phyloP scores from a whole-genome alignment of 2,113 vertebrate species.

The Motacilla tschutschensis region DNA sequence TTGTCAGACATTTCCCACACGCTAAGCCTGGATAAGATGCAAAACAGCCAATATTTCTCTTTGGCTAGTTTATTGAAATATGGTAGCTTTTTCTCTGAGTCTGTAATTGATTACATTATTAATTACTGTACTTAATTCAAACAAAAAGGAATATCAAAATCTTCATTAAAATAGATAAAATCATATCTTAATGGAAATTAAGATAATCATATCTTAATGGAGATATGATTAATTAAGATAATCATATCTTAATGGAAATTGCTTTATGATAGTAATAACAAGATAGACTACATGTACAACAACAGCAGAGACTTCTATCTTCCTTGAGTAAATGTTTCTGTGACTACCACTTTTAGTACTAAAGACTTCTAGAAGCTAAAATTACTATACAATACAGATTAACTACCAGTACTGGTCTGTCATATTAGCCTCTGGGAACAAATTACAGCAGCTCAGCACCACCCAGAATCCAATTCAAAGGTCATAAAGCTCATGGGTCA shows the following conservation, averaged over 20 bases:
- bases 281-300: not conserved
- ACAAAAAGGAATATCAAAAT: not conserved
- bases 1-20: not conserved
- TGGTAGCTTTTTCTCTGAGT: not conserved
- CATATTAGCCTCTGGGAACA: not conserved
- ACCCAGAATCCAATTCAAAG: not conserved
- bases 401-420: not conserved
- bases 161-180: not conserved
- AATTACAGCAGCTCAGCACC: not conserved
- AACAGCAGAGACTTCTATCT: not conserved
- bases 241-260: not conserved
- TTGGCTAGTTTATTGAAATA: not conserved
- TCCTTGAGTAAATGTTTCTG: not conserved
- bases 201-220: not conserved
- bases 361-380: not conserved
- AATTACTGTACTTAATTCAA: not conserved
- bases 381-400: not conserved
- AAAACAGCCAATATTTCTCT: not conserved
- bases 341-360: not conserved
- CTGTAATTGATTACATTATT: not conserved
- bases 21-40: not conserved
- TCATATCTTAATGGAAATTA: not conserved
- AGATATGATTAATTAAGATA: too few species aligned
- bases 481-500: not conserved
- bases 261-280: not conserved